Base-by-base conservation (phyloP, 2,113 vertebrate species). In the Nibea albiflora region DNA sequence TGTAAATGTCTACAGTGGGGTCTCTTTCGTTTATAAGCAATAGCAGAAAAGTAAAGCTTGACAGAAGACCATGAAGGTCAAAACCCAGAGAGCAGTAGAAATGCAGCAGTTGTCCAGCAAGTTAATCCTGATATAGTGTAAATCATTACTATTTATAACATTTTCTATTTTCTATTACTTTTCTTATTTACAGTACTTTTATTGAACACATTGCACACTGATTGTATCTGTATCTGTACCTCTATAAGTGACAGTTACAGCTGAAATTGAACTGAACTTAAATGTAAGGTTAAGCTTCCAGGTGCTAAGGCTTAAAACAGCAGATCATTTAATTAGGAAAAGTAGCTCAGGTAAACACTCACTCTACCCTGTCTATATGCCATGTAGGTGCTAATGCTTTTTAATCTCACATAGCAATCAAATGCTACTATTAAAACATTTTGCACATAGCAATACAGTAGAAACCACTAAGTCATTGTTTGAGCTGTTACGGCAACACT, bases 81-180 rank as follows among this genome's bases (percentile, higher is more conserved):
- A 58, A 49, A 70, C 46, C 35, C 8, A 66, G 11, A 73, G 50
- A 87, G 63, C 67, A 86, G 84, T 19, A 82, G 86, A 85, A 80
- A 80, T 39, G 68, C 78, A 91, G 86, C 73, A 89, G 85, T 49
- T 73, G 68, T 65, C 19, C 70, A 80, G 72, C 16, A 35, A 73
- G 65, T 78, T 90, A 90, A 92, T 92, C 86, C 68, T 80, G 20
- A 80, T 47, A 54, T 54, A 80, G 65, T 79, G 35, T 39, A 39
- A 39, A 39, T 39, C 35, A 39, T 39, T 39, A 39, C 8, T 39
- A 39, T 39, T 39, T 39, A 39, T 39, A 9, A 39, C 35, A 39
- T 39, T 39, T 39, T 39, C 31, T 31, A 31, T 31, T 31, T 31
- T 31, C 7, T 39, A 39, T 39, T 39, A 35, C 31, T 8, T 35